Evolutionary conservation across 2,797 vertebrate species (phyloP).

Genomic region (Enteromius afrohamiltoni): DNA sequence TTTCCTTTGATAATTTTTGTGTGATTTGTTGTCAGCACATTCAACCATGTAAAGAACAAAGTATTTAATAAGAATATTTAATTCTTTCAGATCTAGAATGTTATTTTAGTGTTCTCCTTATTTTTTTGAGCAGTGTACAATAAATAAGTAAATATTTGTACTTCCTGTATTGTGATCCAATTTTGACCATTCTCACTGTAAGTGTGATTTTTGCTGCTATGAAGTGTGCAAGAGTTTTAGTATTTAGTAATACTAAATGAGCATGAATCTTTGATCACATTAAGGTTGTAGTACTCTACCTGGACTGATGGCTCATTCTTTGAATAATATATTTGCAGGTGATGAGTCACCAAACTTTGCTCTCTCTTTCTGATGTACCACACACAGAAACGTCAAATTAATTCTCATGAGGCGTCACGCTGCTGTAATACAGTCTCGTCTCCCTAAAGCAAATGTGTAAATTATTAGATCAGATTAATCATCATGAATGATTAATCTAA

Average conservation of each 20-base stretch:
- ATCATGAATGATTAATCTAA: conserved; percentile 34
- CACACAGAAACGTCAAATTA: conserved; percentile 5
- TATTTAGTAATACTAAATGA: neutral
- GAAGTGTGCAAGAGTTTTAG: neutral
- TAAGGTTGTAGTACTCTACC: neutral
- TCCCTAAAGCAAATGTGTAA: conserved; percentile 22
- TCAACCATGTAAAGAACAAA: too few species aligned
- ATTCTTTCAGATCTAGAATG: too few species aligned
- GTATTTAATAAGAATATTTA: too few species aligned
- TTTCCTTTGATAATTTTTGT: too few species aligned
- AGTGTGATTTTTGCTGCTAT: neutral
- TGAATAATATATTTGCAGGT: conserved; percentile 20
- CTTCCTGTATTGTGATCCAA: neutral
- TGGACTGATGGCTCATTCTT: conserved; percentile 10
- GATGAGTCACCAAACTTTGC: conserved; percentile 20
- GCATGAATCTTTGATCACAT: conserved; percentile 21
- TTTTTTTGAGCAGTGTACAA: too few species aligned
- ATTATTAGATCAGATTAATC: conserved; percentile 40
- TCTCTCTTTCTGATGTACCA: neutral
- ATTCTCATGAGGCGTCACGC: conserved; percentile 4
- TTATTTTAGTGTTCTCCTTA: too few species aligned
- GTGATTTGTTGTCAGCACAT: too few species aligned
- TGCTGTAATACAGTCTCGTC: conserved; percentile 5
- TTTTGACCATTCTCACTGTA: neutral
- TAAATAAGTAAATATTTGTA: too few species aligned